Base-by-base conservation (phyloP, 1,140 invertebrate genomes). In the Papilio aristodemus region DNA sequence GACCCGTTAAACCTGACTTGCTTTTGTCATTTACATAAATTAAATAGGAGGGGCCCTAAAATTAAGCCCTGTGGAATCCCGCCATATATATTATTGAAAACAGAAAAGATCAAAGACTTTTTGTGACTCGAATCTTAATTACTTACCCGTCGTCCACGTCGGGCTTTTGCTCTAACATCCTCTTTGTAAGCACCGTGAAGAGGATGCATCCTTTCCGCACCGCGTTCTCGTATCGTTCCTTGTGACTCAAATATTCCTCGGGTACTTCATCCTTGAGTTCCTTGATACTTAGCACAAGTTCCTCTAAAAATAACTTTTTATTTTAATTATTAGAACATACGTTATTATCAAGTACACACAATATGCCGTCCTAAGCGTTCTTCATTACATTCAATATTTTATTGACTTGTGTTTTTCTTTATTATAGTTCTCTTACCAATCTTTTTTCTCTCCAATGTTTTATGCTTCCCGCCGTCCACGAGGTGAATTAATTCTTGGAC, bases 191-290 rank as follows among this genome's bases (percentile, higher is more conserved):
- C 17, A 62, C 14, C 37, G 6, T 62, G 6, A 19, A 69, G 96
- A 85, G 8, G 93, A 84, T 72, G 94, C 95, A 14, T 17, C 95
- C 94, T 85, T 96, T 97, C 13, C 94, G 92, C 3, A 97, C 79
- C 4, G 94, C 93, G 80, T 96, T 93, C 83, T 96, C 95, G 84
- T 97, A 97, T 67, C 95, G 93, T 79, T 97, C 95, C 78, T 97
- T 96, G 78, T 97, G 95, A 74, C 95, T 96, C 69, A 96, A 90
- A 82, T 96, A 97, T 64, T 95, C 96, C 14, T 94, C 86, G 11
- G 96, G 96, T 8, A 95, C 80, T 22, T 92, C 86, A 74, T 97
- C 95, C 67, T 93, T 80, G 1, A 97, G 84, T 1, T 93, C 93
- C n/a, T 94, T 94, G 87, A 96, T 94, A n/a, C 93, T 93, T 1